Conservation (phyloP, 1,140 invertebrate species). For the Drosophila obscura region DNA sequence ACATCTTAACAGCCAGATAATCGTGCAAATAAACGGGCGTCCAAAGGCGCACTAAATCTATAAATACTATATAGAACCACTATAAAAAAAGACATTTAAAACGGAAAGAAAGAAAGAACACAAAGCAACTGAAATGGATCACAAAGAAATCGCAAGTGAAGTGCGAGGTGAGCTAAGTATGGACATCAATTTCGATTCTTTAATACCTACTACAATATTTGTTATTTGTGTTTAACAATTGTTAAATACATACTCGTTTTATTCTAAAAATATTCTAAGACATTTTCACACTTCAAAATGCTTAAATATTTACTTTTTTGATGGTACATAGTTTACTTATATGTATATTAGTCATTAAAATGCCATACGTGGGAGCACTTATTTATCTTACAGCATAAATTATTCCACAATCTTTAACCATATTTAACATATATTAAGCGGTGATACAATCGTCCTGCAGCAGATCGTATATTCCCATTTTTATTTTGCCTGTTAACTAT, state of each 20-base stretch:
- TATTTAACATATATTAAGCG: background rate
- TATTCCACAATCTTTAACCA: background rate
- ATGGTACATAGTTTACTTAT: no score
- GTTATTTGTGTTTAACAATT: slow-evolving; percentile 1
- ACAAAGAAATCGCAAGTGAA: slow-evolving; percentile 82
- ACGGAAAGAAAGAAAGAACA: slow-evolving; percentile 29
- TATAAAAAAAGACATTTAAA: slow-evolving; percentile 30
- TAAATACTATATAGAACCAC: slow-evolving; percentile 40
- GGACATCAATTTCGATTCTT: slow-evolving; percentile 34
- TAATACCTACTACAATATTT: slow-evolving; percentile 12
- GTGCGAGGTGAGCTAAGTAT: slow-evolving; percentile 83
- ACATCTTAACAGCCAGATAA: slow-evolving; percentile 14
- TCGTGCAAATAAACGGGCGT: slow-evolving; percentile 19
- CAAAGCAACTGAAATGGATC: slow-evolving; percentile 66
- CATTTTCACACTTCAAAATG: no score
- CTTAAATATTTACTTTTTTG: no score
- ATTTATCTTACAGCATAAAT: background rate
- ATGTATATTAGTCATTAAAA: no score
- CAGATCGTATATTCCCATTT: background rate
- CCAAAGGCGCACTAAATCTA: slow-evolving; percentile 36
- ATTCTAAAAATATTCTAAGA: background rate
- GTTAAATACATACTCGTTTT: background rate
- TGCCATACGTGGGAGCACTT: no score
- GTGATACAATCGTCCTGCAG: no score
- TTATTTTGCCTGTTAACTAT: slow-evolving; percentile 1